These are phyloP conservation scores for Amblyopsis rosae DNA, from an alignment of 2,113 vertebrate genomes.

Conservation along the genomic window DNA sequence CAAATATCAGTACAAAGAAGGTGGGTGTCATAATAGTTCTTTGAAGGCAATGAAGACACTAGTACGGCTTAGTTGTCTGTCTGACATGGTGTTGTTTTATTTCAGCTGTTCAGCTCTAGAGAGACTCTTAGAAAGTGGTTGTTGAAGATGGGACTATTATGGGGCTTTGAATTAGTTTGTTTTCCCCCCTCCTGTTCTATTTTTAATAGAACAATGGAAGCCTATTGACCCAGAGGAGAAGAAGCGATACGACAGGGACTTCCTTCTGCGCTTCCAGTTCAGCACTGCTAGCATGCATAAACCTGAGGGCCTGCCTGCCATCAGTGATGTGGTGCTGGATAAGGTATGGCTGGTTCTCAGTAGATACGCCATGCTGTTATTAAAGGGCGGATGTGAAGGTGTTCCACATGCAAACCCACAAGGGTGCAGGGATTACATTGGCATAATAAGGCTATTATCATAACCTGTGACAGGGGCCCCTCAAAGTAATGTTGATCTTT, in stretches of 20 bases:
- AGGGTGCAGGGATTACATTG: no score
- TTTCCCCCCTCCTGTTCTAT: not conserved
- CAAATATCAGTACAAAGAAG: slow-evolving; percentile 94
- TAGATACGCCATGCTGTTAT: not conserved
- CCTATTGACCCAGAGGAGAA: slow-evolving; percentile 92
- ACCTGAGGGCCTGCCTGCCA: slow-evolving; percentile 90
- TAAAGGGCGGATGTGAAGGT: no score
- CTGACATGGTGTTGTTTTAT: no score
- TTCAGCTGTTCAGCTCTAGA: no score
- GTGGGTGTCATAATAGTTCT: slow-evolving; percentile 63
- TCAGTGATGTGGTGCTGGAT: slow-evolving; percentile 92
- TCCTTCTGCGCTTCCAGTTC: slow-evolving; percentile 93
- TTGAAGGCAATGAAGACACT: no score
- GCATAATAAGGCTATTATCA: no score
- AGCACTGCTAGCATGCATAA: slow-evolving; percentile 92
- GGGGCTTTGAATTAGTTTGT: not conserved
- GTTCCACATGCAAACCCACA: no score
- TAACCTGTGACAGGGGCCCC: no score
- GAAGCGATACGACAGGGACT: slow-evolving; percentile 92
- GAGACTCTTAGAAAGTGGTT: no score
- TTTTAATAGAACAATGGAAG: slow-evolving; percentile 88
- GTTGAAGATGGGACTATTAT: not conserved
- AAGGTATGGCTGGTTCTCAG: slow-evolving; percentile 76
- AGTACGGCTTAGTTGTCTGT: not conserved
- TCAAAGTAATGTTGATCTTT: no score